Conservation (phyloP, 2,888 invertebrate genomes). For the Polyommatus icarus region DNA sequence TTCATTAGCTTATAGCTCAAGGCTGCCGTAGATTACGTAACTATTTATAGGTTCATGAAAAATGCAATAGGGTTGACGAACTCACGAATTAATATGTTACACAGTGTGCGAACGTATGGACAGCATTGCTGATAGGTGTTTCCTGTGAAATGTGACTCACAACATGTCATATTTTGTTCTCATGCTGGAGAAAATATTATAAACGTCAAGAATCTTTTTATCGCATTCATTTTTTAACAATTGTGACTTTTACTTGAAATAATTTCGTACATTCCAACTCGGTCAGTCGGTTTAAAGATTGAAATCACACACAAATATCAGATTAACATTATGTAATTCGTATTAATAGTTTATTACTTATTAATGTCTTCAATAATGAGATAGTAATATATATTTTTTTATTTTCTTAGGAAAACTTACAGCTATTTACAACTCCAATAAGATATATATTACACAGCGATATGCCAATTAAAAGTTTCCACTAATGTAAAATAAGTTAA, state of each 20-base stretch:
- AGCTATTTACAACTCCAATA: too few species aligned
- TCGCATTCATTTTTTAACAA: slow-evolving; percentile 5
- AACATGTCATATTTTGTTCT: slow-evolving; percentile 11
- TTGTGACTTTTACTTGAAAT: neutral
- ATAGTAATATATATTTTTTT: too few species aligned
- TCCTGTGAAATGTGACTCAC: slow-evolving; percentile 22
- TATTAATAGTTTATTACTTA: neutral
- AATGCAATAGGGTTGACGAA: slow-evolving; percentile 55
- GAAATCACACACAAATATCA: too few species aligned
- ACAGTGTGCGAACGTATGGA: slow-evolving; percentile 39
- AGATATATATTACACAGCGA: too few species aligned
- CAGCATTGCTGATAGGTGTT: slow-evolving; percentile 34
- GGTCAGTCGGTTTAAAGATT: neutral
- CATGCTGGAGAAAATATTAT: neutral
- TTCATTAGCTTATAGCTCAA: slow-evolving; percentile 48
- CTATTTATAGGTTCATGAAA: slow-evolving; percentile 57
- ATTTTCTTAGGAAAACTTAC: too few species aligned
- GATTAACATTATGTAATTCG: neutral
- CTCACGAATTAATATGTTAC: slow-evolving; percentile 45
- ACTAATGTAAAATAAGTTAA: too few species aligned
- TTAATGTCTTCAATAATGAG: neutral
- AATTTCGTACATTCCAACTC: neutral
- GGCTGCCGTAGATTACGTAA: slow-evolving; percentile 58
- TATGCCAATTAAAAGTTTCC: too few species aligned
- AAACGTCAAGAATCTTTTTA: neutral